These are phyloP conservation scores for Rhimphoctona megacephalus DNA, from an alignment of 2,888 invertebrate genomes.

Conservation along the genomic window DNA sequence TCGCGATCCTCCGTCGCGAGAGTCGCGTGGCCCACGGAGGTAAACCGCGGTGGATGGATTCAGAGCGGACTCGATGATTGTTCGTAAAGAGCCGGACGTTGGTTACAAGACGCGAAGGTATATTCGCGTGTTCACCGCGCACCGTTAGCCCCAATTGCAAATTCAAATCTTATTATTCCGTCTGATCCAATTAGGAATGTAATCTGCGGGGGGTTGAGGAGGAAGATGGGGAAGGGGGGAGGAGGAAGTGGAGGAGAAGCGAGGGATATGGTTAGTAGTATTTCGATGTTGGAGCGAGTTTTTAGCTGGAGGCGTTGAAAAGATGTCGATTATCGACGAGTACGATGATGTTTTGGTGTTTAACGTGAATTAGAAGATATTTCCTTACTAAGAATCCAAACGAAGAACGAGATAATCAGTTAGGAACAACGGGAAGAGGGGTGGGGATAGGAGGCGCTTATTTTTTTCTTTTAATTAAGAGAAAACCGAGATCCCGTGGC, in stretches of 20 bases:
- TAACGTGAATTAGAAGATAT: background rate
- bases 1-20: background rate
- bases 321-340: constrained; percentile 66
- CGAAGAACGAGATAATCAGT: constrained; percentile 5
- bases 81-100: constrained; percentile 41
- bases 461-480: background rate
- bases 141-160: constrained; percentile 76
- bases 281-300: background rate
- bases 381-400: background rate
- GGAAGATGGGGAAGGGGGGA: constrained; percentile 27
- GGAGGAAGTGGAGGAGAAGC: constrained; percentile 33
- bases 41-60: background rate
- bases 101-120: constrained; percentile 26
- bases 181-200: constrained; percentile 80
- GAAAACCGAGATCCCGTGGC: background rate
- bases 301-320: constrained; percentile 76
- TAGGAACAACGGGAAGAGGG: background rate
- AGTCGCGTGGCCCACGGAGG: background rate
- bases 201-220: constrained; percentile 48
- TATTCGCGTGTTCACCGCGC: constrained; percentile 61
- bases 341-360: background rate
- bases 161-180: constrained; percentile 81
- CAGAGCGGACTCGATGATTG: constrained; percentile 18
- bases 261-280: constrained; percentile 8
- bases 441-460: background rate